Conservation (phyloP, 2,797 vertebrate genomes). For the Ctenopoma kingsleyae region DNA sequence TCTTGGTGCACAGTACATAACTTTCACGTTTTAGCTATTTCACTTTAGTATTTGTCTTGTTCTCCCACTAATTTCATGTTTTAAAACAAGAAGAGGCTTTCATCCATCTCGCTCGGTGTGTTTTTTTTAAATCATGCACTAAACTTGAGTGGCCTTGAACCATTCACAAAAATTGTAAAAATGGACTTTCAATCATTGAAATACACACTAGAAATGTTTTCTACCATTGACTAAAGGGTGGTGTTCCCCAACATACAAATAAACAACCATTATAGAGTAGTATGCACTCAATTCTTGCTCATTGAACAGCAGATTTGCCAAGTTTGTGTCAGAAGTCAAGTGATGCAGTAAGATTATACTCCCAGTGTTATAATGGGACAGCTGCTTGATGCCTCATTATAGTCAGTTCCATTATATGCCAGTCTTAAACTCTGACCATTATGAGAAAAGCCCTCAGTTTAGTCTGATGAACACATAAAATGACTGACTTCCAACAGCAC, state of each 20-base stretch:
- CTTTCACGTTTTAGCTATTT: constrained; percentile 75
- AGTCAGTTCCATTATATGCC: constrained; percentile 25
- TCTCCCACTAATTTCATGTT: constrained; percentile 77
- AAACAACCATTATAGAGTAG: constrained; percentile 84
- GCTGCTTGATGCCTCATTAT: constrained; percentile 16
- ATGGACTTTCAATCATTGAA: constrained; percentile 86
- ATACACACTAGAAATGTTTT: constrained; percentile 89
- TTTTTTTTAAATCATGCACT: constrained; percentile 89
- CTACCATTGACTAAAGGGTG: constrained; percentile 88
- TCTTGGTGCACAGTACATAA: constrained; percentile 80
- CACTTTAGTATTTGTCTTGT: constrained; percentile 76
- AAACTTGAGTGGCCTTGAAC: constrained; percentile 86
- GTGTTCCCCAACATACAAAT: constrained; percentile 86
- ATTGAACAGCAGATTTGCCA: constrained; percentile 79
- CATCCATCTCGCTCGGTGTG: constrained; percentile 67
- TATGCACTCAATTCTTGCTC: constrained; percentile 75
- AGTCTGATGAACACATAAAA: constrained; percentile 73
- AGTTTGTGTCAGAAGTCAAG: constrained; percentile 70
- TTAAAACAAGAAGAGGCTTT: constrained; percentile 80
- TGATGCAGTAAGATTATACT: constrained; percentile 72
- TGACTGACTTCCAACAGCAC: constrained; percentile 77
- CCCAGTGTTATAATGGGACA: constrained; percentile 75
- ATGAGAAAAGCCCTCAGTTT: constrained; percentile 52
- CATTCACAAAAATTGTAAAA: constrained; percentile 87
- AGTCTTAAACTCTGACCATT: constrained; percentile 54